Conservation (phyloP, 2,888 invertebrate genomes). For the Aethes cnicana region DNA sequence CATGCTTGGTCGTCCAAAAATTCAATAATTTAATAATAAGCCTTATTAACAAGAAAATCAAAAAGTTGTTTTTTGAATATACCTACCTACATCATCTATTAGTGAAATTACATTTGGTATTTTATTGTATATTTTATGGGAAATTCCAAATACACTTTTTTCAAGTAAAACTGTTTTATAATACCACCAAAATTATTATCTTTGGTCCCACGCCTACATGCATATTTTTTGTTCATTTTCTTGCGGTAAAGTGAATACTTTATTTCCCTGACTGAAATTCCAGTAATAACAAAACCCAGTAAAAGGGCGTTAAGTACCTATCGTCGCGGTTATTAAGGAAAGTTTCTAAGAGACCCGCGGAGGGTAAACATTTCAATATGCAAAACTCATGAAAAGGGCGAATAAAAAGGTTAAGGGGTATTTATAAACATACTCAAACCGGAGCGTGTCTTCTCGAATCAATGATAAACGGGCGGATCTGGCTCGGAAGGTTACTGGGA, state of each 20-base stretch:
- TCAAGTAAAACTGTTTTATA: too few species aligned
- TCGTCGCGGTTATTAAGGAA: conserved; percentile 22
- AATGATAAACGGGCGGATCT: conserved; percentile 11
- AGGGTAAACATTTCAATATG: conserved; percentile 42
- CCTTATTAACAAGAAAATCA: too few species aligned
- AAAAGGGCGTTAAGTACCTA: conserved; percentile 9
- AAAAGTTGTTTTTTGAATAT: too few species aligned
- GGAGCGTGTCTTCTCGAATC: conserved; percentile 24
- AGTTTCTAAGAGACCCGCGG: conserved; percentile 38
- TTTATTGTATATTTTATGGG: too few species aligned
- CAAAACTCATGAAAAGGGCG: conserved; percentile 43
- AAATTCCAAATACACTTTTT: too few species aligned
- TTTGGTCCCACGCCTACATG: too few species aligned
- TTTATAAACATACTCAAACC: conserved; percentile 15
- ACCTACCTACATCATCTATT: too few species aligned
- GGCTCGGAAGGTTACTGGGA: background rate
- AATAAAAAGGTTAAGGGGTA: conserved; percentile 11
- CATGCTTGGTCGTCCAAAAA: too few species aligned
- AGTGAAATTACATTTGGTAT: too few species aligned
- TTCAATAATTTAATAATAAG: too few species aligned
- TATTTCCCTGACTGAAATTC: conserved; percentile 31
- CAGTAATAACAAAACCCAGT: conserved; percentile 34
- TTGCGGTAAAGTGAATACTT: background rate
- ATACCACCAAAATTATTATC: too few species aligned
- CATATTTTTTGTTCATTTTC: background rate